These are phyloP conservation scores for Limnephilus lunatus DNA, from an alignment of 2,888 invertebrate genomes.

Conservation along the genomic window DNA sequence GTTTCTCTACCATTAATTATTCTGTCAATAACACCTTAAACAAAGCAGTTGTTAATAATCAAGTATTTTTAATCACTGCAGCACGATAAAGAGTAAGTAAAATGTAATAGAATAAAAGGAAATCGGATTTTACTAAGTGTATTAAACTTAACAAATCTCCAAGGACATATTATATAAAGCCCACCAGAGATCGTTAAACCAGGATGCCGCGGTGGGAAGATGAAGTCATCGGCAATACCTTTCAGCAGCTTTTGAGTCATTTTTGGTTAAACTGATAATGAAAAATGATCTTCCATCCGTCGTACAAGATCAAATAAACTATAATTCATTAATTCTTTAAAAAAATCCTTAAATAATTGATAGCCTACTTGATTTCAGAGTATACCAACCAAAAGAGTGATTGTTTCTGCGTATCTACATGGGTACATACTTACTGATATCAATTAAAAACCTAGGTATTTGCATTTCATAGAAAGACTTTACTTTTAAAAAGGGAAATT, in stretches of 20 bases:
- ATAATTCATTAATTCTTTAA: neutral
- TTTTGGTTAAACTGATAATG: neutral
- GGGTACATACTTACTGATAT: neutral
- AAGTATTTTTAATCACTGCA: neutral
- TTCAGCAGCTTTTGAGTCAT: neutral
- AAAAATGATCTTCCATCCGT: neutral
- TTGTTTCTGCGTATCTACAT: neutral
- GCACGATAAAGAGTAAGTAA: neutral
- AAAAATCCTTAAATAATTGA: neutral
- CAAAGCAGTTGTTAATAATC: neutral
- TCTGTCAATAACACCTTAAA: neutral
- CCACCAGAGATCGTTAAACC: slow-evolving; percentile 60
- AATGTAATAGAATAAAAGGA: neutral
- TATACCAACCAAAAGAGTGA: neutral
- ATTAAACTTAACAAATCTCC: neutral
- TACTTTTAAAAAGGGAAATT: no score
- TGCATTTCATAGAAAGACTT: neutral
- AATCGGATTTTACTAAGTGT: neutral
- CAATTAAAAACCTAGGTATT: neutral
- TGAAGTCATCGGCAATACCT: neutral
- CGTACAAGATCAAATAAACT: neutral
- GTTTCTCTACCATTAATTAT: neutral
- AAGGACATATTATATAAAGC: neutral
- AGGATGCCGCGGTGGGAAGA: slow-evolving; percentile 51
- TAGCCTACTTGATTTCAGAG: neutral